phyloP scores from a whole-genome alignment of 2,888 invertebrate genomes.

The Alitta virens region DNA sequence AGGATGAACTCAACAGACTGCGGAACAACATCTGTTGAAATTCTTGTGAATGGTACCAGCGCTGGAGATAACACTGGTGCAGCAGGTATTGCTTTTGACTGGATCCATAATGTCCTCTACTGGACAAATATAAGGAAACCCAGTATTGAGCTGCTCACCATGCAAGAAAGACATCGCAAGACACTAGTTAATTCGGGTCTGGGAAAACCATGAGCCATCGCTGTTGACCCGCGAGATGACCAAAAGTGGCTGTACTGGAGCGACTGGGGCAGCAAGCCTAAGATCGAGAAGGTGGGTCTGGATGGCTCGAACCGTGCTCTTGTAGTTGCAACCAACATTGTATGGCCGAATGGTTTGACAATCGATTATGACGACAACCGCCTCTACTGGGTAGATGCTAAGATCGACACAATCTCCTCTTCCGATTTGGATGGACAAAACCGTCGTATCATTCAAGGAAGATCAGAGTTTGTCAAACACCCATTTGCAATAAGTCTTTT shows the following conservation, averaged over 20 bases:
- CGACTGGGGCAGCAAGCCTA: too few relatives aligned
- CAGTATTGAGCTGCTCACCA: conserved; percentile 77
- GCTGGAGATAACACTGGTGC: conserved; percentile 82
- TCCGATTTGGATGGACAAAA: conserved; percentile 81
- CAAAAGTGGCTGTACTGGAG: too few relatives aligned
- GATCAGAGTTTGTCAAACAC: conserved; percentile 75
- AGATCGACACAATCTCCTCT: too few relatives aligned
- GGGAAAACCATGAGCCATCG: conserved; percentile 92
- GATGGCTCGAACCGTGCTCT: conserved; percentile 16
- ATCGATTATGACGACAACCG: conserved; percentile 81
- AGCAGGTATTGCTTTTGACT: conserved; percentile 97
- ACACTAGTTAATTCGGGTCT: conserved; percentile 79
- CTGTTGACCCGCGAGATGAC: conserved; percentile 84
- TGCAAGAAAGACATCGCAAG: too few relatives aligned
- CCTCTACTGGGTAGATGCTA: conserved; percentile 96
- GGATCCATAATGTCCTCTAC: conserved; percentile 96
- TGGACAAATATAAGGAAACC: conserved; percentile 82
- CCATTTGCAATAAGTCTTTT: conserved; percentile 97
- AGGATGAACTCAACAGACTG: too few relatives aligned
- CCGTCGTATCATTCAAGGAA: conserved; percentile 64
- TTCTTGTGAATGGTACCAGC: conserved; percentile 69
- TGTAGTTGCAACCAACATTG: conserved; percentile 17
- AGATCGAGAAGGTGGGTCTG: too few relatives aligned
- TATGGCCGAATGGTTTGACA: too few relatives aligned
- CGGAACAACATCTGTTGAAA: too few relatives aligned